Evolutionary conservation across 2,888 invertebrate genomes (phyloP).

Genomic region (Tachystola acroxantha): DNA sequence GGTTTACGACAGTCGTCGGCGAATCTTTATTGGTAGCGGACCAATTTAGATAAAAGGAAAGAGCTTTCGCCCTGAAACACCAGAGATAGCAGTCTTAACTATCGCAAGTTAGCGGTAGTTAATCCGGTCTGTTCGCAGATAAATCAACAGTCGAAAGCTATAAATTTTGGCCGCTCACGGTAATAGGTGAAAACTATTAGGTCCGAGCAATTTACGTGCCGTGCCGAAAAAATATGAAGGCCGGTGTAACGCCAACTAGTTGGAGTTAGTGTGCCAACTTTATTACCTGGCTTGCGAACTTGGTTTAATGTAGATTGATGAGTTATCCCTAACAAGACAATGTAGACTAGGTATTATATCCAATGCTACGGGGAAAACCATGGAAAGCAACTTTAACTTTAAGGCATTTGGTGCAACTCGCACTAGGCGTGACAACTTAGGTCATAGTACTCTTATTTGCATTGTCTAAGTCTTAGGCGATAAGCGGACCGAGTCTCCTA

Average conservation of each 20-base stretch:
- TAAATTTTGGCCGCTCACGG: slow-evolving; percentile 66
- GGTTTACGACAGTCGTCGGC: slow-evolving; percentile 75
- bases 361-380: no score
- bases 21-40: slow-evolving; percentile 77
- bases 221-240: slow-evolving; percentile 51
- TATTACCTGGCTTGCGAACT: no score
- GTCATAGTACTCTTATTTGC: no score
- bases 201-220: slow-evolving; percentile 60
- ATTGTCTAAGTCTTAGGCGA: no score
- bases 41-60: slow-evolving; percentile 79
- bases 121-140: slow-evolving; percentile 68
- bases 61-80: slow-evolving; percentile 74
- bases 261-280: not conserved
- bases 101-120: slow-evolving; percentile 78
- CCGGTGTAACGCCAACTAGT: not conserved
- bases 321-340: no score
- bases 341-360: no score
- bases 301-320: no score
- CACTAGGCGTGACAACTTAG: no score
- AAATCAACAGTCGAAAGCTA: slow-evolving; percentile 74
- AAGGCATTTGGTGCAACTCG: no score
- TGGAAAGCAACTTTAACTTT: no score
- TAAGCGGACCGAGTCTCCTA: no score
- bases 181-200: slow-evolving; percentile 78
- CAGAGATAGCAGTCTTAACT: slow-evolving; percentile 77